A percentile compares a stretch with the other conserved stretches of the same genome.
These are phyloP conservation scores for Ageneiosus marmoratus DNA, from an alignment of 2,113 vertebrate species.

Conservation along the genomic window DNA sequence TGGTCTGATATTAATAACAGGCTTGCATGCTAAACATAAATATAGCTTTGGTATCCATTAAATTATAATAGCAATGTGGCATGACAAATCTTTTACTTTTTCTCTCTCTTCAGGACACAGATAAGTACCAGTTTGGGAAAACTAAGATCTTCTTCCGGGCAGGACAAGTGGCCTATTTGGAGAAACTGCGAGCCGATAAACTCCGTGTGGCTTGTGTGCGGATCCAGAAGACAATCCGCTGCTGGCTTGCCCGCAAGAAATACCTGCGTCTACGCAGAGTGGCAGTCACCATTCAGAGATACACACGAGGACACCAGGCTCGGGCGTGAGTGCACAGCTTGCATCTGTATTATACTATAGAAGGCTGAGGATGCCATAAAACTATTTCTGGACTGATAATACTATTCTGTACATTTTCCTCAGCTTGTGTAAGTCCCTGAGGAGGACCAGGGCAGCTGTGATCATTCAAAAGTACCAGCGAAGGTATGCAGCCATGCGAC, in stretches of 20 bases:
- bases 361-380: neutral
- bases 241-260: constrained; percentile 90
- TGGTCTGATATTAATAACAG: neutral
- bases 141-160: constrained; percentile 98
- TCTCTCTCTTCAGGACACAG: constrained; percentile 76
- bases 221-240: constrained; percentile 95
- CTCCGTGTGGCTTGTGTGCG: constrained; percentile 86
- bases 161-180: constrained; percentile 95
- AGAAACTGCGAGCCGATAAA: constrained; percentile 93
- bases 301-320: constrained; percentile 86
- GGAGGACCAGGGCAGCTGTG: constrained; percentile 82
- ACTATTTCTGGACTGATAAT: neutral
- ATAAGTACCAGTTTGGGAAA: constrained; percentile 96
- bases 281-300: constrained; percentile 85
- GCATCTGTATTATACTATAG: neutral
- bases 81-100: neutral
- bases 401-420: neutral
- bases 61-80: neutral
- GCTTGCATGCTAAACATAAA: neutral
- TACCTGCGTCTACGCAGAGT: constrained; percentile 85
- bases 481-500: constrained; percentile 77
- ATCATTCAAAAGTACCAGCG: constrained; percentile 85
- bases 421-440: constrained; percentile 83
- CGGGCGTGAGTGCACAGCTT: constrained; percentile 76
- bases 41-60: neutral